Evolutionary conservation across 2,797 vertebrate genomes (phyloP).

Genomic region (Lateolabrax maculatus): DNA sequence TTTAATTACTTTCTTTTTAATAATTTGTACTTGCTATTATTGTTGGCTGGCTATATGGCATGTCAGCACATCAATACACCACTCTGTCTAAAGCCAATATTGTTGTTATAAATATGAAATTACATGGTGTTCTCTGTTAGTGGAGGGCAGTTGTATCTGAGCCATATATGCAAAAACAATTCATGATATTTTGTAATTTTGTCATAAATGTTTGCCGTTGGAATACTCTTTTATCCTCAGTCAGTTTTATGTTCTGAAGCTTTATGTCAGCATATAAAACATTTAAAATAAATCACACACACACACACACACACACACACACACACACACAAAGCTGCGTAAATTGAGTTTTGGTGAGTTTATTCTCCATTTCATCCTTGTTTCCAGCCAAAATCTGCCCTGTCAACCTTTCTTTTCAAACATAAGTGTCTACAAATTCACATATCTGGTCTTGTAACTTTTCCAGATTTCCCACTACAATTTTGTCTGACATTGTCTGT

Average conservation of each 20-base stretch:
- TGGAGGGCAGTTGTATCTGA: background rate
- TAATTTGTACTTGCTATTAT: no score
- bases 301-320: no score
- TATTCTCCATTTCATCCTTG: background rate
- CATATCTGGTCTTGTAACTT: constrained; percentile 16
- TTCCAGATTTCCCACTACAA: constrained; percentile 26
- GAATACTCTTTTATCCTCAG: no score
- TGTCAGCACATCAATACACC: no score
- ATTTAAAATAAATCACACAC: no score
- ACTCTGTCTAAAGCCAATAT: background rate
- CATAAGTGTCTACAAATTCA: background rate
- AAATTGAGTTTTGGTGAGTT: background rate
- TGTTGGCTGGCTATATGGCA: no score
- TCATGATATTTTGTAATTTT: background rate
- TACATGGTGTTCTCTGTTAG: background rate
- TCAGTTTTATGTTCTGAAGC: background rate
- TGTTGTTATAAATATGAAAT: background rate
- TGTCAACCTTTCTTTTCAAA: background rate
- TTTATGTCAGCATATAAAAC: background rate
- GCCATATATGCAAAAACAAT: no score
- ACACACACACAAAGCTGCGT: background rate
- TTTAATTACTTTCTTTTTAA: no score
- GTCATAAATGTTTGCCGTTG: no score
- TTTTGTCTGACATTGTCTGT: constrained; percentile 39
- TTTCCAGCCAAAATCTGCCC: background rate